These are phyloP conservation scores for Lasioglossum malachurum DNA, from an alignment of 2,888 invertebrate genomes.

Conservation along the genomic window DNA sequence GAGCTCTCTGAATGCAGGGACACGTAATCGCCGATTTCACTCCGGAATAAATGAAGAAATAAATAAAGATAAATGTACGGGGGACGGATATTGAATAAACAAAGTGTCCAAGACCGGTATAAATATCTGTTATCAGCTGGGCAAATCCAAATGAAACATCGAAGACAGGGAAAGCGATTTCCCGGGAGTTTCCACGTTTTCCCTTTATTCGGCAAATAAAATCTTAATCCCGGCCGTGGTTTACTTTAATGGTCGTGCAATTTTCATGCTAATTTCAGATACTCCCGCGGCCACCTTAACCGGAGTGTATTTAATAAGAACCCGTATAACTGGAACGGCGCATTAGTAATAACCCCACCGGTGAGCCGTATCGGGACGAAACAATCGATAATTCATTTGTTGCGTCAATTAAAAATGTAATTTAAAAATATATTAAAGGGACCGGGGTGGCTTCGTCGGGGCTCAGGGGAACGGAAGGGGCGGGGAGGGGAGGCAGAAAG, in stretches of 20 bases:
- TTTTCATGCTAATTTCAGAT: conserved; percentile 60
- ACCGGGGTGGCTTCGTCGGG: conserved; percentile 63
- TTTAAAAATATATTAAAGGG: conserved; percentile 83
- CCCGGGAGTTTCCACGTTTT: background rate
- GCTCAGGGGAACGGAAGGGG: conserved; percentile 23
- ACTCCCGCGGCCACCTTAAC: conserved; percentile 44
- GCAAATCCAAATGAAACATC: background rate
- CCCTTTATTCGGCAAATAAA: conserved; percentile 21
- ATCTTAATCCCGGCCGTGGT: conserved; percentile 13
- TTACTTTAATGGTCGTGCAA: conserved; percentile 35
- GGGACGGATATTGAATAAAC: background rate
- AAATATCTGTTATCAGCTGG: background rate
- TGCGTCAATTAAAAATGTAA: conserved; percentile 83
- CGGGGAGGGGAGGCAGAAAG: conserved; percentile 37
- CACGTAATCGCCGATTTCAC: too few species aligned
- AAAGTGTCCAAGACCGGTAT: background rate
- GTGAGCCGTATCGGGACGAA: conserved; percentile 61
- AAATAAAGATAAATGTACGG: background rate
- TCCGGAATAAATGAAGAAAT: background rate
- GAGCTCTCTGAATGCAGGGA: too few species aligned
- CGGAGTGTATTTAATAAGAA: conserved; percentile 54
- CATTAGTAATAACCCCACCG: conserved; percentile 72
- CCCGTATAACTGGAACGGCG: conserved; percentile 57
- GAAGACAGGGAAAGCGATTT: background rate
- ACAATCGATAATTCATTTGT: conserved; percentile 83